Base-by-base conservation (phyloP, 2,888 invertebrate genomes). In the Drosophila siamana region DNA sequence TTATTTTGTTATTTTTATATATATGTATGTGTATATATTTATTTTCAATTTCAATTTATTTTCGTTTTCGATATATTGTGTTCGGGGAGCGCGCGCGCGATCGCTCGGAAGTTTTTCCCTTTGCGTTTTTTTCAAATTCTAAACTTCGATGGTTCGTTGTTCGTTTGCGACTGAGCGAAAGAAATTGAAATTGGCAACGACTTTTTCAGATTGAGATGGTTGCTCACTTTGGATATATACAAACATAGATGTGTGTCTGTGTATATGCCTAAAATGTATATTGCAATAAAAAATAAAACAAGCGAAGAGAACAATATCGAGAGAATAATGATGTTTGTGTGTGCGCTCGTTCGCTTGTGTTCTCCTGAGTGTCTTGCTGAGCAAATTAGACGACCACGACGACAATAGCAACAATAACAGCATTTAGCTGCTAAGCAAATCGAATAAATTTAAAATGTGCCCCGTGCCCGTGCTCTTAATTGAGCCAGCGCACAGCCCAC, bases 121-220 rank as follows among this genome's bases (percentile, higher is more conserved):
- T 66, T 60, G 61, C 59, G 64, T 62, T 55, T 70, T 55, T 70
- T 74, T 78, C 52, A 62, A 81, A 86, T 90, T 90, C 89, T 81
- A 89, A 86, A 90, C 91, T 90, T 90, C 92, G 92, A 92, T 91
- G 91, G 92, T 90, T 92, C 92, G 92, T 89, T 90, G 90, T 91
- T 92, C 92, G 92, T 90, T 90, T 91, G 90, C 91, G 91, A 91
- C 91, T 91, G 91, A 91, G 86, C 87, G 85, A 80, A 76, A 78
- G 83, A 86, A 88, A 91, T 90, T 89, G 64, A 77, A 75, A 75
- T 77, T 75, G 74, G 68, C 78, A 77, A 60, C 55, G 57, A 50
- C 63, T 55, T 60, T 33, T 33, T 33, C n/a, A 33, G 33, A 33
- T 33, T 65, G 48, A 73, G 80, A 71, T 74, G 77, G 22, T 56